A percentile compares a stretch with the other conserved stretches of the same genome.
Conservation (phyloP, 2,888 invertebrate species). For the Sialis fuliginosa region DNA sequence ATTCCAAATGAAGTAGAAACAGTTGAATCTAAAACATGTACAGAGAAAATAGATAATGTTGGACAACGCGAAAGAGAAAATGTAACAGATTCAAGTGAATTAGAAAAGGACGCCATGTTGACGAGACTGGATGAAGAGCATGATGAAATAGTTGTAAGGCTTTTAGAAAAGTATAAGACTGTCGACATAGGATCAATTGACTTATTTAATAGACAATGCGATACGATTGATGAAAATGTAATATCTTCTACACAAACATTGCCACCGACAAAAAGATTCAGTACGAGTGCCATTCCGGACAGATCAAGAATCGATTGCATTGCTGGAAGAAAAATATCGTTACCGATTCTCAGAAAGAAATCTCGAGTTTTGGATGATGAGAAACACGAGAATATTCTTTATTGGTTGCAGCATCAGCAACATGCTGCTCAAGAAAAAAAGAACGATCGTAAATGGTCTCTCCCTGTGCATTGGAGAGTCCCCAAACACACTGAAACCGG, state of each 20-base stretch:
- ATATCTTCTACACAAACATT: neutral
- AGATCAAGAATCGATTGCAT: constrained; percentile 10
- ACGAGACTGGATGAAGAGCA: constrained; percentile 13
- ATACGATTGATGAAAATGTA: constrained; percentile 5
- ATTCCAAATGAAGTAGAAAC: neutral
- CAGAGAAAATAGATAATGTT: no score
- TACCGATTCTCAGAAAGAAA: constrained; percentile 19
- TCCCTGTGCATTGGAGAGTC: constrained; percentile 7
- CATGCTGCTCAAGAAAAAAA: constrained; percentile 3
- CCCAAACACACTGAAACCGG: constrained; percentile 6
- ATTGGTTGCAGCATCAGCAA: constrained; percentile 5
- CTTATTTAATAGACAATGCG: constrained; percentile 3
- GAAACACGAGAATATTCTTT: constrained; percentile 5
- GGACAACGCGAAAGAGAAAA: no score
- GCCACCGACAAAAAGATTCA: constrained; percentile 1
- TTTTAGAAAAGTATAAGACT: constrained; percentile 24
- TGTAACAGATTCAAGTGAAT: no score
- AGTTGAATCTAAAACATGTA: no score
- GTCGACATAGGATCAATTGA: constrained; percentile 3
- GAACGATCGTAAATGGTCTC: constrained; percentile 13
- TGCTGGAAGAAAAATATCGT: constrained; percentile 22
- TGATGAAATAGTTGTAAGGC: constrained; percentile 24
- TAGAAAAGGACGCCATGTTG: neutral
- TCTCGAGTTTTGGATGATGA: constrained; percentile 6
- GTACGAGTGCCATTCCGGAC: neutral